A percentile compares a stretch with the other conserved stretches of the same genome.
These are phyloP conservation scores for Neoscelio sp. DNA, from an alignment of 2,888 invertebrate species.

Conservation along the genomic window DNA sequence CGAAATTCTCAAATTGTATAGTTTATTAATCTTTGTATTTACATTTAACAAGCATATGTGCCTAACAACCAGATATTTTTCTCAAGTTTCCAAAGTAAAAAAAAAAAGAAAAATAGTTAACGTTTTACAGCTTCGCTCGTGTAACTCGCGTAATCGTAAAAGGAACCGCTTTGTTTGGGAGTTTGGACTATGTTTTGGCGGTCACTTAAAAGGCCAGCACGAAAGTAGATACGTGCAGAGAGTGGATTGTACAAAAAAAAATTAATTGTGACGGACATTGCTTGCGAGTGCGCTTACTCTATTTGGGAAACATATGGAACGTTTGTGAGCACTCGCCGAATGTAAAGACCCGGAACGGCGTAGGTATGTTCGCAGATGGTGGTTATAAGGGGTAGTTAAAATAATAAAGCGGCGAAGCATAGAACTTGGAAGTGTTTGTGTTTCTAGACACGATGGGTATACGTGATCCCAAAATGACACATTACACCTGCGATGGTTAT, in stretches of 20 bases:
- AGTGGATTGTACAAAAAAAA: slow-evolving; percentile 39
- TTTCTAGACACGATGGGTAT: slow-evolving; percentile 75
- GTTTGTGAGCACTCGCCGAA: slow-evolving; percentile 35
- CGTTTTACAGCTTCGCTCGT: slow-evolving; percentile 6
- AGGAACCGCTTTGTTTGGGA: slow-evolving; percentile 52
- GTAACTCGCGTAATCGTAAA: slow-evolving; percentile 39
- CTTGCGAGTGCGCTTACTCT: slow-evolving; percentile 33
- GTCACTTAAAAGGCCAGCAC: slow-evolving; percentile 52
- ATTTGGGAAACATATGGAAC: slow-evolving; percentile 62
- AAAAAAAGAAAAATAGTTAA: slow-evolving; percentile 33
- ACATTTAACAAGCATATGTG: slow-evolving; percentile 30
- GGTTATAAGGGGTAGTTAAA: slow-evolving; percentile 76
- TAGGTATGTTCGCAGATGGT: slow-evolving; percentile 78
- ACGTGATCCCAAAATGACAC: slow-evolving; percentile 57
- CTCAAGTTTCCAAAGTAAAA: slow-evolving; percentile 27
- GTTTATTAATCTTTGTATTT: no score
- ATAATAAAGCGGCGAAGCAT: slow-evolving; percentile 77
- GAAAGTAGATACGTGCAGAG: slow-evolving; percentile 24
- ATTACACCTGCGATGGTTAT: slow-evolving; percentile 46
- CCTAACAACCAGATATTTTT: slow-evolving; percentile 32
- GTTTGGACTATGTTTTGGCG: slow-evolving; percentile 34
- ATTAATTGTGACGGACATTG: slow-evolving; percentile 63
- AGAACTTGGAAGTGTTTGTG: slow-evolving; percentile 76
- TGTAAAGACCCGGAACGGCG: slow-evolving; percentile 58
- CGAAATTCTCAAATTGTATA: no score